Evolutionary conservation across 2,797 vertebrate species (phyloP).

Genomic region (Balearica regulorum): DNA sequence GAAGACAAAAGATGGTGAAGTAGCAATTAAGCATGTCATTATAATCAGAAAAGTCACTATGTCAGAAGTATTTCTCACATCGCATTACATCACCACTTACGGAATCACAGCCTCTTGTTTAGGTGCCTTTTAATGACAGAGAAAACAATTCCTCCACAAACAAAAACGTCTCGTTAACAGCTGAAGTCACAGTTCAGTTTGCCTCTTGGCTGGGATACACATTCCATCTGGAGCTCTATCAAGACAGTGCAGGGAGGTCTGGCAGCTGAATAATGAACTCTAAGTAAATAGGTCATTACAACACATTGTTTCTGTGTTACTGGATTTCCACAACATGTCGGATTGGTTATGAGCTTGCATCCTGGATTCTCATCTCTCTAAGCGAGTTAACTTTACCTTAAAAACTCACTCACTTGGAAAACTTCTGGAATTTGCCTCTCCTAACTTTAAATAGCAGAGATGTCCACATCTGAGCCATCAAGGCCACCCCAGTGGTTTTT

Average conservation of each 20-base stretch:
- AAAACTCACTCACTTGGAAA: background rate
- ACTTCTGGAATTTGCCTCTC: background rate
- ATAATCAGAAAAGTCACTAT: background rate
- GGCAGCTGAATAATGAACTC: conserved; percentile 62
- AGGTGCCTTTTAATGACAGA: conserved; percentile 16
- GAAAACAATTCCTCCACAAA: conserved; percentile 40
- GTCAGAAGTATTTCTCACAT: background rate
- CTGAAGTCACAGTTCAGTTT: conserved; percentile 57
- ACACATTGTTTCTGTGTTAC: conserved; percentile 48
- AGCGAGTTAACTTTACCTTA: background rate
- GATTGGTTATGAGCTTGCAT: background rate
- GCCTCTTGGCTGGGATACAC: conserved; percentile 13
- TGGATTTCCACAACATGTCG: background rate
- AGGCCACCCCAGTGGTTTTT: background rate
- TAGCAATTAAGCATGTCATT: background rate
- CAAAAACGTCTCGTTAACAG: background rate
- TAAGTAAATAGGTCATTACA: conserved; percentile 40
- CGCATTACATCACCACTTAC: background rate
- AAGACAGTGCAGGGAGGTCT: conserved; percentile 60
- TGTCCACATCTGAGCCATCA: background rate
- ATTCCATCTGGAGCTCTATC: conserved; percentile 58
- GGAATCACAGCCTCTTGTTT: background rate
- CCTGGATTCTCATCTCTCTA: background rate
- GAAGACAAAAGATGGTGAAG: background rate
- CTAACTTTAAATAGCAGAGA: background rate